Conservation (phyloP, 2,113 vertebrate genomes). For the Neopipo cinnamomea region DNA sequence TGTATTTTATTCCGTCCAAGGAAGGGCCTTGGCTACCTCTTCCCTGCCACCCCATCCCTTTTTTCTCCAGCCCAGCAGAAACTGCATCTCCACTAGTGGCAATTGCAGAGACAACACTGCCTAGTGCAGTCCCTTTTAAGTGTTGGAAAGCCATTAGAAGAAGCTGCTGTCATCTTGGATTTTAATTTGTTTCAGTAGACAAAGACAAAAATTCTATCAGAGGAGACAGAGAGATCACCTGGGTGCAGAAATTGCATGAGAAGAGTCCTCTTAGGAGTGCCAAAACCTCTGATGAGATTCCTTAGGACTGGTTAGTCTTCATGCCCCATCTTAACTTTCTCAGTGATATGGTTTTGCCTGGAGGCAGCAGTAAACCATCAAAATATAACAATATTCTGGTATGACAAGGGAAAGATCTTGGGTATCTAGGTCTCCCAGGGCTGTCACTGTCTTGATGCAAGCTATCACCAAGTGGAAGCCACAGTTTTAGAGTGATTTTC, state of each 20-base stretch:
- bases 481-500: neutral
- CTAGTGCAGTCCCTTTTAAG: neutral
- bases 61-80: neutral
- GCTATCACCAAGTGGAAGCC: neutral
- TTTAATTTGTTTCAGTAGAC: neutral
- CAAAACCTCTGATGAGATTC: neutral
- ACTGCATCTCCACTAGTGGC: neutral
- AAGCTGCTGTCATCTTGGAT: neutral
- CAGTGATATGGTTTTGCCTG: neutral
- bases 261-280: neutral
- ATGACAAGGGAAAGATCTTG: neutral
- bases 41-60: neutral
- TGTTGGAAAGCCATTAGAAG: neutral
- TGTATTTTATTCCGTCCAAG: neutral
- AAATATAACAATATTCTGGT: conserved; percentile 9
- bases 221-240: neutral
- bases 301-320: neutral
- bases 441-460: neutral
- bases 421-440: neutral
- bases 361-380: conserved; percentile 13
- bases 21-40: neutral
- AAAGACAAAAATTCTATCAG: neutral
- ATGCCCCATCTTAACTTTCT: neutral
- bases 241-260: neutral
- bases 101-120: neutral